These are phyloP conservation scores for Caenorhabditis uteleia DNA, from an alignment of 2,888 invertebrate genomes.

Conservation along the genomic window DNA sequence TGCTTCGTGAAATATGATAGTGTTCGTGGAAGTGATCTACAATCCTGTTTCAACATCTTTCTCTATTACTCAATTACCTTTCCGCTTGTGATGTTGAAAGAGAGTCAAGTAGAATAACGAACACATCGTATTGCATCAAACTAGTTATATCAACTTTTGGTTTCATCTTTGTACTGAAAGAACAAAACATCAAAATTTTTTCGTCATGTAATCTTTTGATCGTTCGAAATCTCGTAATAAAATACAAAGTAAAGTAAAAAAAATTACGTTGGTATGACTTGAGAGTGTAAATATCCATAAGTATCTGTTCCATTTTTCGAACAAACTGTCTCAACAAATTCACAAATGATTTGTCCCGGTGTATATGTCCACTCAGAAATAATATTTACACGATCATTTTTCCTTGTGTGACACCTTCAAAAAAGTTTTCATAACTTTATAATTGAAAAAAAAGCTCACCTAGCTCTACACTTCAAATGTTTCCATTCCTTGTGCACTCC, in stretches of 20 bases:
- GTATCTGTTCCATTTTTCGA: conserved; percentile 9
- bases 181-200: background rate
- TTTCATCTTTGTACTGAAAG: conserved; percentile 13
- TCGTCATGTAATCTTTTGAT: no score
- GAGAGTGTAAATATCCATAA: conserved; percentile 37
- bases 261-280: conserved; percentile 33
- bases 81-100: conserved; percentile 40
- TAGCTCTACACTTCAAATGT: conserved; percentile 17
- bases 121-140: conserved; percentile 36
- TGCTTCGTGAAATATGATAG: conserved; percentile 41
- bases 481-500: background rate
- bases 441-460: conserved; percentile 12
- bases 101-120: conserved; percentile 44
- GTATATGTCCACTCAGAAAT: conserved; percentile 20
- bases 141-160: conserved; percentile 16
- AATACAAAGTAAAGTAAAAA: background rate
- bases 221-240: no score
- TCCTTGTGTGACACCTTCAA: conserved; percentile 27
- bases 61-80: conserved; percentile 10
- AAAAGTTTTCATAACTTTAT: background rate
- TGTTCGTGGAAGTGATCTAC: conserved; percentile 42
- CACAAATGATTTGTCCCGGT: conserved; percentile 30
- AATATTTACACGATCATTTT: conserved; percentile 13
- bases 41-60: background rate
- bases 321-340: conserved; percentile 38